These are phyloP conservation scores for Drosophila persimilis DNA, from an alignment of 1,140 invertebrate genomes.

Conservation along the genomic window DNA sequence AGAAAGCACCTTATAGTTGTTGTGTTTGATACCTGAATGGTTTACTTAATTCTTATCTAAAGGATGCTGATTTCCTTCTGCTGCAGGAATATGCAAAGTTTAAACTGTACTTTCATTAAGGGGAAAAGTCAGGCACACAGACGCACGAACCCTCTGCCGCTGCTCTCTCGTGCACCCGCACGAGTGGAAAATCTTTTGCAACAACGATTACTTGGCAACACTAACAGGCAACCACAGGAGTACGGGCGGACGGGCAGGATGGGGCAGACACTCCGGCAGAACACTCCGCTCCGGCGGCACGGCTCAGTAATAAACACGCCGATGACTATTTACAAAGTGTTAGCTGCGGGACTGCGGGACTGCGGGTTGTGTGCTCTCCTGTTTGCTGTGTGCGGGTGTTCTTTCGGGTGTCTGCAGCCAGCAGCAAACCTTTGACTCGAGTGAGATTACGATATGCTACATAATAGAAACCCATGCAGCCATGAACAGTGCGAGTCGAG, in stretches of 20 bases:
- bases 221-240: conserved; percentile 43
- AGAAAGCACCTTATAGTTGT: neutral
- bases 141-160: neutral
- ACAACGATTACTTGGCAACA: conserved; percentile 45
- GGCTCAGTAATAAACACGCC: conserved; percentile 68
- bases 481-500: conserved; percentile 37
- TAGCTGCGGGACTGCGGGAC: conserved; percentile 26
- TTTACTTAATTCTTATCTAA: no score
- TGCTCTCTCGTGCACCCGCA: neutral
- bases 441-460: conserved; percentile 73
- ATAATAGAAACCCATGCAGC: conserved; percentile 65
- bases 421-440: conserved; percentile 70
- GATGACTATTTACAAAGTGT: conserved; percentile 68
- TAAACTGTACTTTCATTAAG: conserved; percentile 51
- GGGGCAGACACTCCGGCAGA: conserved; percentile 39
- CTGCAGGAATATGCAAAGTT: conserved; percentile 32
- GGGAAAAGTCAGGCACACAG: conserved; percentile 36
- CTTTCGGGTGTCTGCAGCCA: conserved; percentile 30
- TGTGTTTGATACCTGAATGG: no score
- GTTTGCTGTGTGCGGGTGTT: conserved; percentile 14
- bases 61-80: neutral
- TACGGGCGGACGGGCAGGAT: conserved; percentile 1
- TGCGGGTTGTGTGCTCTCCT: conserved; percentile 22
- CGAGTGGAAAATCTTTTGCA: conserved; percentile 37
- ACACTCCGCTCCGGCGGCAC: conserved; percentile 6